These are phyloP conservation scores for Cepaea hortensis DNA, from an alignment of 2,888 invertebrate genomes.

Conservation along the genomic window DNA sequence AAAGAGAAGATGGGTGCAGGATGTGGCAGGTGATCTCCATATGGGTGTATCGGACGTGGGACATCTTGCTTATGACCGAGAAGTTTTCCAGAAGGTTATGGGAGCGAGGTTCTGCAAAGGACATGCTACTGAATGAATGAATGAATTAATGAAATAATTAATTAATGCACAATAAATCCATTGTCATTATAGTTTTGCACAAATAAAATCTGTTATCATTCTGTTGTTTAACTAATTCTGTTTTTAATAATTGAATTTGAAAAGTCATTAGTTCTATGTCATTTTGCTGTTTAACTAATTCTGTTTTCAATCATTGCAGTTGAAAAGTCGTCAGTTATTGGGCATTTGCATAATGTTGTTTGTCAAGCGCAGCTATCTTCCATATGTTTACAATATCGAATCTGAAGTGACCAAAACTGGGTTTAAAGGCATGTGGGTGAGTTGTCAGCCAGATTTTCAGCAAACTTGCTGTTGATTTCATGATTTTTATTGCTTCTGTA, in stretches of 20 bases:
- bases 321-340: conserved; percentile 88
- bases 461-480: background rate
- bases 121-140: too few species aligned
- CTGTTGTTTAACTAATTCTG: too few species aligned
- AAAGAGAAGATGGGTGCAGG: too few species aligned
- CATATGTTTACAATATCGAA: conserved; percentile 89
- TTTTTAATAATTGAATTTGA: conserved; percentile 77
- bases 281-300: background rate
- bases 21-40: too few species aligned
- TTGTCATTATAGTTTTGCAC: too few species aligned
- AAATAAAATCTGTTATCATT: too few species aligned
- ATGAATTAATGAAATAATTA: too few species aligned
- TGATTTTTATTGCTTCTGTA: background rate
- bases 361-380: conserved; percentile 86
- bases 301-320: conserved; percentile 58
- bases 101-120: too few species aligned
- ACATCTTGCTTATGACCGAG: too few species aligned
- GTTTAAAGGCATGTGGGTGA: conserved; percentile 93
- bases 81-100: too few species aligned
- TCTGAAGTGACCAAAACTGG: conserved; percentile 92
- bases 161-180: too few species aligned
- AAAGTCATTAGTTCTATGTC: conserved; percentile 84
- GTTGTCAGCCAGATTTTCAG: conserved; percentile 67
- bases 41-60: too few species aligned
- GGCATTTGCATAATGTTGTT: conserved; percentile 89